Evolutionary conservation across 2,797 vertebrate genomes (phyloP).

Genomic region (Tamandua tetradactyla): DNA sequence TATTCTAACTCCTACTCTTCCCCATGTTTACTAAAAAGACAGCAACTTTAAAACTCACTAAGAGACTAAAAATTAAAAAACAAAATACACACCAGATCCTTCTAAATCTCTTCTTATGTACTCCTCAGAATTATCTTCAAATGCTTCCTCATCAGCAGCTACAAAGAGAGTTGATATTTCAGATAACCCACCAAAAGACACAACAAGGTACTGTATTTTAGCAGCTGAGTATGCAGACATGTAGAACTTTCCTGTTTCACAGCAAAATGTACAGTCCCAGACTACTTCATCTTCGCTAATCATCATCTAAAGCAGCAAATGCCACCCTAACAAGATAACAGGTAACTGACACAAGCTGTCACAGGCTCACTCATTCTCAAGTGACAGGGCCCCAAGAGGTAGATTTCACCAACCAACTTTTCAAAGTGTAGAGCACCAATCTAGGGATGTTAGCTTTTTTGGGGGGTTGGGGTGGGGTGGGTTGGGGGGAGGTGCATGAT

Average conservation of each 20-base stretch:
- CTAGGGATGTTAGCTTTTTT: background rate
- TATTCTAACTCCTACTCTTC: background rate
- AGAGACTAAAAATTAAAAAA: background rate
- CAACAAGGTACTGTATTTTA: background rate
- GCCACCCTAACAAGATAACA: background rate
- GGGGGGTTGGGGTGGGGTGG: no score
- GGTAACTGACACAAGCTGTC: background rate
- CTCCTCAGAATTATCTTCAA: conserved; percentile 99
- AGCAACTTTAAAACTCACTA: background rate
- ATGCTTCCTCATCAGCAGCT: conserved; percentile 99
- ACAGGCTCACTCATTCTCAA: background rate
- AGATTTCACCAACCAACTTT: background rate
- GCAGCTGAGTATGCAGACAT: background rate
- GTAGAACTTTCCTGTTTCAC: background rate
- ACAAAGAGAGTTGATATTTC: conserved; percentile 65
- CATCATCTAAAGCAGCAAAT: background rate
- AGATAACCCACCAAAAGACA: background rate
- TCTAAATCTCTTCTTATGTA: conserved; percentile 98
- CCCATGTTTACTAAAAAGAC: background rate
- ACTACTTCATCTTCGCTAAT: background rate
- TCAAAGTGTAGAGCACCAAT: background rate
- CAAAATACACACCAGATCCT: conserved; percentile 93
- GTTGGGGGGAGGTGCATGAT: no score
- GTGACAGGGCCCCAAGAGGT: background rate
- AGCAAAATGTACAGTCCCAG: background rate